These are phyloP conservation scores for Nansenia antarctica DNA, from an alignment of 2,113 vertebrate species.

Conservation along the genomic window DNA sequence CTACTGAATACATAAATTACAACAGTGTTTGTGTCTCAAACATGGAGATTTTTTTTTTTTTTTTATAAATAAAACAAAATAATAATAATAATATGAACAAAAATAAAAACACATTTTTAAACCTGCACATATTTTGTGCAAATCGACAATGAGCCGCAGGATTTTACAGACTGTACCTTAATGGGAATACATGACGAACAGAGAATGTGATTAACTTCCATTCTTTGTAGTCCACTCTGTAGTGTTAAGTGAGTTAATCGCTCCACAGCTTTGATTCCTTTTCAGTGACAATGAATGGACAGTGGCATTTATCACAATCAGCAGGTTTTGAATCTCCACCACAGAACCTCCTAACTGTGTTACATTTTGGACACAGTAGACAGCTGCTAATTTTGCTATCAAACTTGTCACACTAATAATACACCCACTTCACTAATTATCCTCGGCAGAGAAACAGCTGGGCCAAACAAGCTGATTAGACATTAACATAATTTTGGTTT, in stretches of 20 bases:
- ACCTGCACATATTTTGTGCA: not conserved
- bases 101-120: not conserved
- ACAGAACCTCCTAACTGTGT: no score
- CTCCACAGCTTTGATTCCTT: not conserved
- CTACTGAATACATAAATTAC: no score
- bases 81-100: no score
- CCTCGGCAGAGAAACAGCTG: conserved; percentile 50
- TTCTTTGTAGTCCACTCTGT: not conserved
- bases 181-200: no score
- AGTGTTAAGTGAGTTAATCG: not conserved
- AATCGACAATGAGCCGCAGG: not conserved
- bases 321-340: conserved; percentile 16
- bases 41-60: no score
- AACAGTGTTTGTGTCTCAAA: no score
- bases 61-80: no score
- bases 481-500: conserved; percentile 54
- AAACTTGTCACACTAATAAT: conserved; percentile 46
- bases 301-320: conserved; percentile 25
- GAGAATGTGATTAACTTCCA: not conserved
- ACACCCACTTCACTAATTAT: conserved; percentile 55
- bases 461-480: conserved; percentile 50
- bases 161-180: not conserved
- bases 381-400: conserved; percentile 26
- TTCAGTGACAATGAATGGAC: not conserved
- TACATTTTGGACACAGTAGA: not conserved